Conservation (phyloP, 2,888 invertebrate species). For the Apomyelois bistriatella region DNA sequence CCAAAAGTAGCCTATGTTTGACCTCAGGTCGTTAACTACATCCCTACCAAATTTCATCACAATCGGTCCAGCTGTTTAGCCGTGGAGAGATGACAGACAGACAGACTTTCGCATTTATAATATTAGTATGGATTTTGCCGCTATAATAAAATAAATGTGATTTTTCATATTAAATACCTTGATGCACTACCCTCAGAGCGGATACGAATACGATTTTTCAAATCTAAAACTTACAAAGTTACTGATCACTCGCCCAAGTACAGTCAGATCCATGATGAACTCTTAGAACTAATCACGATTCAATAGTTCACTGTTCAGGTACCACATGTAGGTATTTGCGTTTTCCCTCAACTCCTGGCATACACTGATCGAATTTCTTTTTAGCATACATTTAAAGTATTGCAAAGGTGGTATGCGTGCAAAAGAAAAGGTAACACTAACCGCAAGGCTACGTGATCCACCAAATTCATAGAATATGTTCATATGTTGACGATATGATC, state of each 20-base stretch:
- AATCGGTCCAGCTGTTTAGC: no score
- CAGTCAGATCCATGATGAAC: slow-evolving; percentile 55
- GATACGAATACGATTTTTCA: no score
- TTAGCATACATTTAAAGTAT: not conserved
- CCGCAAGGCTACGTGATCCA: slow-evolving; percentile 37
- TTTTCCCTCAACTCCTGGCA: not conserved
- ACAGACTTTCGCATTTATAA: no score
- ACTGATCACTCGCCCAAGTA: slow-evolving; percentile 62
- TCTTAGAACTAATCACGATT: not conserved
- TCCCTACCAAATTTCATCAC: no score
- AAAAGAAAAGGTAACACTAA: slow-evolving; percentile 58
- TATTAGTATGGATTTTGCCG: no score
- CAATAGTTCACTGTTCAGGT: not conserved
- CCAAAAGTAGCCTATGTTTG: no score
- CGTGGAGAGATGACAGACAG: no score
- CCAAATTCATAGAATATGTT: slow-evolving; percentile 44
- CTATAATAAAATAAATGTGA: no score
- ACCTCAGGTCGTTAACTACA: no score
- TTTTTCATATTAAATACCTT: no score
- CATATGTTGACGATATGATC: slow-evolving; percentile 55
- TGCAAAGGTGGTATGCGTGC: slow-evolving; percentile 53
- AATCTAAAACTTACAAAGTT: slow-evolving; percentile 70
- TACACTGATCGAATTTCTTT: slow-evolving; percentile 6
- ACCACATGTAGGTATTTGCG: not conserved
- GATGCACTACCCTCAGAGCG: no score